A percentile compares a stretch with the other conserved stretches of the same genome.
Evolutionary conservation across 2,888 invertebrate genomes (phyloP).

Genomic region (Drosophila testacea): DNA sequence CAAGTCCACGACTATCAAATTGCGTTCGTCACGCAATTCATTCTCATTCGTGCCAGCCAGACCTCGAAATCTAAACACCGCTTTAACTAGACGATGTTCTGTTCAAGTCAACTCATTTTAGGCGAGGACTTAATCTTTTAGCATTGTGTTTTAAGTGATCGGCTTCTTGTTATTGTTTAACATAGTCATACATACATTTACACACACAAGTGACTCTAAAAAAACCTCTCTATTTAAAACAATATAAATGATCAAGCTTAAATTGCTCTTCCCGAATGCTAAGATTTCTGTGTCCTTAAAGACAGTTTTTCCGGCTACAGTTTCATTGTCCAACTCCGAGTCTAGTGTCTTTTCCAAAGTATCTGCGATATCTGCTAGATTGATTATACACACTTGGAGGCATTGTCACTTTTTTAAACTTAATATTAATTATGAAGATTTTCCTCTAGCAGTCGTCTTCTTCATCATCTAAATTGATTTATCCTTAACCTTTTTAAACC

Average conservation of each 20-base stretch:
- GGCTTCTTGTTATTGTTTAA: background rate
- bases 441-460: too few relatives aligned
- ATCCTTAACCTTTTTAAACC: too few relatives aligned
- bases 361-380: too few relatives aligned
- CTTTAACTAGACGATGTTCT: background rate
- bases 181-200: background rate
- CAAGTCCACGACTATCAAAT: background rate
- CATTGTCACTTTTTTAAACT: too few relatives aligned
- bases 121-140: background rate
- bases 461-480: too few relatives aligned
- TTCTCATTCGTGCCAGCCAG: background rate
- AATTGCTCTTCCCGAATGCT: too few relatives aligned
- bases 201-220: background rate
- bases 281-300: too few relatives aligned
- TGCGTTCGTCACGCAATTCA: background rate
- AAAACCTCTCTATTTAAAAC: background rate
- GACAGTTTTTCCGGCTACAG: too few relatives aligned
- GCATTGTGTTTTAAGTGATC: background rate
- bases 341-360: too few relatives aligned
- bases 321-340: too few relatives aligned
- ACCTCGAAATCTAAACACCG: background rate
- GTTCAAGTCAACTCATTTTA: background rate
- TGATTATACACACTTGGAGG: too few relatives aligned
- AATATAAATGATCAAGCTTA: background rate
- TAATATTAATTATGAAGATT: too few relatives aligned